Base-by-base conservation (phyloP, 2,888 invertebrate species). In the Noctua pronuba region DNA sequence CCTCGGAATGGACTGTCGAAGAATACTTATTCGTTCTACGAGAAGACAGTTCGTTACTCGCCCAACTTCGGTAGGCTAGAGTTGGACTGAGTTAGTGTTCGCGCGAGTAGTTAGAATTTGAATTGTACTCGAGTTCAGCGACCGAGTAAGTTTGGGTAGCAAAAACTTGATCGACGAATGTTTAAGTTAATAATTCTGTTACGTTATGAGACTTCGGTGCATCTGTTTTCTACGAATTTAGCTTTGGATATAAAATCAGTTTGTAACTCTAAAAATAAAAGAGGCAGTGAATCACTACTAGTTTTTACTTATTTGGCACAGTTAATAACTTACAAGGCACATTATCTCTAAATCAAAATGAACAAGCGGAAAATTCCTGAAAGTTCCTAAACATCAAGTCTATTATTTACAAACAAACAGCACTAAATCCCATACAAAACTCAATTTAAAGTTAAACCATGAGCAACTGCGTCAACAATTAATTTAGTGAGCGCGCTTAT, bases 31-130 rank as follows among this genome's bases (percentile, higher is more conserved):
- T 84, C 77, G 82, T 84, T 83, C 75, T 70, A 65, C 72, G 73
- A 76, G 77, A 86, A 86, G 66, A 79, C 64, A 83, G 79, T 88
- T 87, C 88, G 87, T 87, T 87, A 86, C 77, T 71, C 72, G 69
- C 73, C 28, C n/a, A 77, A 88, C 82, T 88, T 78, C 18, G 38
- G 41, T 31, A 62, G 75, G 70, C 84, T 74, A 66, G 55, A 73
- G 73, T 75, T 55, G 49, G 21, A 69, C 75, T 55, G 67, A 76
- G 82, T 86, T 76, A 78, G 79, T 77, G 67, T 41, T 70, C 64
- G 24, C 64, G n/a, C 65, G 58, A 24, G 44, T 70, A 73, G 55
- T 76, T 79, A 38, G 60, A 55, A 49, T 67, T 55, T 28, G 46
- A 73, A 78, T 52, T 77, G 62, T 38, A 35, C 35, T 55, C 16